A percentile compares a stretch with the other conserved stretches of the same genome.
phyloP scores from a whole-genome alignment of 2,113 vertebrate species.

The Felis catus region F.catus_Fca126_mat1.0 CM031415.1:202446001-202446500 shows the following conservation, averaged over 20 bases:
- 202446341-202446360: background rate
- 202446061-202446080: background rate
- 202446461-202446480: background rate
- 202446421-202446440: background rate
- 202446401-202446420: background rate
- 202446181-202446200: background rate
- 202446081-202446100: background rate
- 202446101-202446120: background rate
- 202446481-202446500: background rate
- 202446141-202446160: background rate
- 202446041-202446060: background rate
- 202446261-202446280: rapidly evolving
- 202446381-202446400: background rate
- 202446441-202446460: background rate
- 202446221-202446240: background rate
- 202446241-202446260: rapidly evolving
- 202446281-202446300: too few relatives aligned
- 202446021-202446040: background rate
- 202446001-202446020: background rate
- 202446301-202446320: background rate
- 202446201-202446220: background rate
- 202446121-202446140: background rate
- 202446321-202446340: background rate
- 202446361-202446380: background rate
- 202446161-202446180: background rate